Conservation (phyloP, 2,113 vertebrate species). For the Triplophysa rosa region DNA sequence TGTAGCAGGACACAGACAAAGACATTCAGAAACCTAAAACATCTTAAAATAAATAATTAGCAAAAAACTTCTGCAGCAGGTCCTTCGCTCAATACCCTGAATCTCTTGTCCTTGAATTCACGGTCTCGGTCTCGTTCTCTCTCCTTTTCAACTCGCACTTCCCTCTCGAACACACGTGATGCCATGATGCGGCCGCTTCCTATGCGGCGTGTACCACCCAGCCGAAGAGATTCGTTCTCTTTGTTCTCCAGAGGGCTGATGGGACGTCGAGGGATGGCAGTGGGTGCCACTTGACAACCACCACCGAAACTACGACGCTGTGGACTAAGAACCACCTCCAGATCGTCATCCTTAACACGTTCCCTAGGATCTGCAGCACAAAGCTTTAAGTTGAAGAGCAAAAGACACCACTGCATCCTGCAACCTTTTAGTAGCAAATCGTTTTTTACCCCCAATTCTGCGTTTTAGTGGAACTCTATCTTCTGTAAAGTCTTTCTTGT, state of each 20-base stretch:
- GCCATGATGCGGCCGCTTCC: conserved; percentile 95
- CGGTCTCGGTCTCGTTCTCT: conserved; percentile 88
- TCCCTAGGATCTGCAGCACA: conserved; percentile 87
- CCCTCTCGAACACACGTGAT: conserved; percentile 87
- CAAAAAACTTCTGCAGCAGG: neutral
- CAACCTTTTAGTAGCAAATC: neutral
- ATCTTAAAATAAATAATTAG: neutral
- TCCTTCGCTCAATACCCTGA: conserved; percentile 76
- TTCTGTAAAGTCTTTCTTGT: conserved; percentile 87
- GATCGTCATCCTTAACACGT: conserved; percentile 93
- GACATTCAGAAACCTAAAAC: neutral
- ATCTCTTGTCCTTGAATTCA: conserved; percentile 95
- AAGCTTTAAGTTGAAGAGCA: neutral
- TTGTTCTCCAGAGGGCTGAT: conserved; percentile 92
- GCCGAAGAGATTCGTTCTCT: conserved; percentile 85
- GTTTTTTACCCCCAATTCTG: conserved; percentile 83
- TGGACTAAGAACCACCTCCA: conserved; percentile 93
- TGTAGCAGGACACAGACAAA: conserved; percentile 57
- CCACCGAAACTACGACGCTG: conserved; percentile 97
- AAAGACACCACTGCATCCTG: neutral
- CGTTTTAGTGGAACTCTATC: conserved; percentile 87
- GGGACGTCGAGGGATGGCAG: conserved; percentile 77
- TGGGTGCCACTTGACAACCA: conserved; percentile 85
- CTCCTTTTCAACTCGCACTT: conserved; percentile 85
- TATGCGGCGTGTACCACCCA: conserved; percentile 85